Percentiles rank a stretch among this genome's conserved stretches.
Conservation (phyloP, 2,888 invertebrate genomes). For the Yponomeuta malinellus region DNA sequence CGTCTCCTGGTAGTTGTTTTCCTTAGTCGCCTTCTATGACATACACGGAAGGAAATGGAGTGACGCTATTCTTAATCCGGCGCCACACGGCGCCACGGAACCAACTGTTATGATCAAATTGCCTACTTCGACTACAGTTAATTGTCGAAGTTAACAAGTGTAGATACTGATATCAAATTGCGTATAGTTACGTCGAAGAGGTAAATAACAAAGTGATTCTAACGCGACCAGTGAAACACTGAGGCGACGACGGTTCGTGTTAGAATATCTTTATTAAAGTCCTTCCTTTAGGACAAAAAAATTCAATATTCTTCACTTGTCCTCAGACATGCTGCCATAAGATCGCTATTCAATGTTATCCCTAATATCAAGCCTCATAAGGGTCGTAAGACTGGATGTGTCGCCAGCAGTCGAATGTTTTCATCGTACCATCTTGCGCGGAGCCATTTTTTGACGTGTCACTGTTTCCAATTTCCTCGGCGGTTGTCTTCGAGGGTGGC, state of each 20-base stretch:
- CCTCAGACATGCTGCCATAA: not conserved
- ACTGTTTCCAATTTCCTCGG: conserved; percentile 39
- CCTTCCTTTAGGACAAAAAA: not conserved
- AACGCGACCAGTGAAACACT: not conserved
- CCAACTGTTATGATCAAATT: not conserved
- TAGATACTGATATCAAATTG: not conserved
- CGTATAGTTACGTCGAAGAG: not conserved
- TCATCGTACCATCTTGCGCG: conserved; percentile 21
- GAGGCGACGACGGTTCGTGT: not conserved
- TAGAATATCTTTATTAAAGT: not conserved
- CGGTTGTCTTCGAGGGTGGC: conserved; percentile 1
- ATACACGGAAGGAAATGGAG: too few relatives aligned
- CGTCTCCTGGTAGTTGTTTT: too few relatives aligned
- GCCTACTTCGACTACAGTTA: not conserved
- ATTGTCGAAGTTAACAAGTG: not conserved
- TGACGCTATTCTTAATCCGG: too few relatives aligned
- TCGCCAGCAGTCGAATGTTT: conserved; percentile 16
- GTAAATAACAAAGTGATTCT: not conserved
- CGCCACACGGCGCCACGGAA: too few relatives aligned
- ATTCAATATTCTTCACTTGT: not conserved
- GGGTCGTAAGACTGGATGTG: not conserved
- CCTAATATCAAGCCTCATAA: not conserved
- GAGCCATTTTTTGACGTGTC: conserved; percentile 31
- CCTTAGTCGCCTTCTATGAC: too few relatives aligned
- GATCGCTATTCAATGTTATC: not conserved